phyloP scores from a whole-genome alignment of 2,797 vertebrate species.

The Ara ararauna region DNA sequence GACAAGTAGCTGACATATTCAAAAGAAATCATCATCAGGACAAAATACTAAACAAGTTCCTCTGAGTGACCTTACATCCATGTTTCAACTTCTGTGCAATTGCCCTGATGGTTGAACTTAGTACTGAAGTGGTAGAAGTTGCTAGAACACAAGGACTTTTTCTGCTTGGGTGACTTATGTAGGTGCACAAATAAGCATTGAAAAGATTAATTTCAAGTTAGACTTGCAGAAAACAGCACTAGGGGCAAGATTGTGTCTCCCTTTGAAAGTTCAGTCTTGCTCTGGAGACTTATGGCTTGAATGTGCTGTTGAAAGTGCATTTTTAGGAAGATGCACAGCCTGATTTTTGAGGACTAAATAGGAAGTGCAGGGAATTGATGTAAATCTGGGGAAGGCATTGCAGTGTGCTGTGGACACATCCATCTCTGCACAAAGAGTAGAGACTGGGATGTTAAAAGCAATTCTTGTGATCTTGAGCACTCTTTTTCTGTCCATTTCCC shows the following conservation, averaged over 20 bases:
- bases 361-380: neutral
- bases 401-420: neutral
- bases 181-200: neutral
- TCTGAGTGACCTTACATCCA: neutral
- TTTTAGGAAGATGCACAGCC: constrained; percentile 5
- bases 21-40: neutral
- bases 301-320: neutral
- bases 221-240: neutral
- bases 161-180: neutral
- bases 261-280: neutral
- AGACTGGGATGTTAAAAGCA: neutral
- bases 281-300: neutral
- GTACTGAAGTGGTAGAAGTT: neutral
- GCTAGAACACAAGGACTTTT: neutral
- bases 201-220: neutral
- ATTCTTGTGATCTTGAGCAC: neutral
- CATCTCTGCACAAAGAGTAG: neutral
- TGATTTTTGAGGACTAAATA: neutral
- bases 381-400: neutral
- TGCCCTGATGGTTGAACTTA: neutral
- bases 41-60: neutral
- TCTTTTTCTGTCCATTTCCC: neutral
- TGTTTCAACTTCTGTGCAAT: neutral
- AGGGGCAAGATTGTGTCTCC: neutral
- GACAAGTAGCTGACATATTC: neutral